Percentiles rank a stretch among this genome's conserved stretches.
phyloP scores from a whole-genome alignment of 2,888 invertebrate species.

The Scaptomyza caliginosa region DNA sequence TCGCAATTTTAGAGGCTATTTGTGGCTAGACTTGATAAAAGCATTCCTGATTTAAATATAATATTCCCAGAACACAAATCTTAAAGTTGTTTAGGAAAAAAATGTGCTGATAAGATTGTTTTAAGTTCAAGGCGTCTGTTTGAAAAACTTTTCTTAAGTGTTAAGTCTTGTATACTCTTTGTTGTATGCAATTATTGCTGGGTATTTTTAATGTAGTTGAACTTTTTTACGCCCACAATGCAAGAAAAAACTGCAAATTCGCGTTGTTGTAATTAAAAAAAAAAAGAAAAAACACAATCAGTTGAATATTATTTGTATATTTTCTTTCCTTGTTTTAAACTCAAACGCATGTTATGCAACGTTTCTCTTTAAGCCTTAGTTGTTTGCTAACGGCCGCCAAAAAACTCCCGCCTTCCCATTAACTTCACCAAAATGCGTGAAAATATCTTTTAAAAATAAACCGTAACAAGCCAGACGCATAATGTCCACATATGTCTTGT shows the following conservation, averaged over 20 bases:
- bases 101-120: not conserved
- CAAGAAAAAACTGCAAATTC: conserved; percentile 25
- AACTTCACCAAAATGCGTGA: conserved; percentile 36
- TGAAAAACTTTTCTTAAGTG: not conserved
- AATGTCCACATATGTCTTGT: conserved; percentile 1
- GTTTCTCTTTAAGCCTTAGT: conserved; percentile 1
- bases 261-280: conserved; percentile 59
- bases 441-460: conserved; percentile 33
- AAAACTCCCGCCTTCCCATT: not conserved
- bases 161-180: not conserved
- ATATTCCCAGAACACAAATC: not conserved
- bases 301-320: not conserved
- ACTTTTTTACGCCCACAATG: conserved; percentile 57
- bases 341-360: conserved; percentile 57
- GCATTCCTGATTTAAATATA: not conserved
- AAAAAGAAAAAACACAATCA: conserved; percentile 52
- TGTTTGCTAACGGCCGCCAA: conserved; percentile 1
- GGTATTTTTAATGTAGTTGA: conserved; percentile 10
- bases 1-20: conserved; percentile 2
- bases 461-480: conserved; percentile 51
- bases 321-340: conserved; percentile 14
- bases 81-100: not conserved
- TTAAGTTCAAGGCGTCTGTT: not conserved
- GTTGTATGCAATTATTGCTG: not conserved
- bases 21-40: not conserved